Base-by-base conservation (phyloP, 1,140 invertebrate genomes). In the Drosophila dunni region DNA sequence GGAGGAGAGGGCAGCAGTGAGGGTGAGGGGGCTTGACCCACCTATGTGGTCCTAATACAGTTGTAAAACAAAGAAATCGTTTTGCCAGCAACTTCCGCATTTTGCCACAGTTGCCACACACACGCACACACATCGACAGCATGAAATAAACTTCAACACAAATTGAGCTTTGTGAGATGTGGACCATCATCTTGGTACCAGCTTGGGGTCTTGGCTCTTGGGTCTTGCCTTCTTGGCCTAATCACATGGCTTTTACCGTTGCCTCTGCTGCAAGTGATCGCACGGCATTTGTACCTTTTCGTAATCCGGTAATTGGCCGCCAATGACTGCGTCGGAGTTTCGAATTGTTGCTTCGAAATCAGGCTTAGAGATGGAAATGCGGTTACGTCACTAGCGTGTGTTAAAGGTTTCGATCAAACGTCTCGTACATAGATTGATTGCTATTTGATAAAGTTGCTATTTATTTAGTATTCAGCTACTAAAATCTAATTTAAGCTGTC, bases 61-160 rank as follows among this genome's bases (percentile, higher is more conserved):
- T 89, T 89, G 84, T 89, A 78, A 76, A 82, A 83, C 84, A 84
- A 89, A 83, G 81, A 64, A 69, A 83, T 34, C 58, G 68, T 63
- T 74, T 68, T 10, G 17, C 6, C 42, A 63, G 29, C 40, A 38
- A 88, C 85, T 89, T 90, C 84, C 84, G 84, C 84, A 89, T 88
- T 88, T 51, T 40, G 15, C 36, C 54, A 63, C 40, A 10, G 10
- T 38, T 10, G 51, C 48, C 61, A 15, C 46, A 63, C 13, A 33
- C 50, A 65, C 50, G 45, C 9, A 13, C 9, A 51, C 11, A 34
- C 34, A 53, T 62, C 57, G 67, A 54, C 68, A 56, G 60, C 42
- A 57, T 7, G 13, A 29, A 11, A 50, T 11, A 29, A 50, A 50
- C 20, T 20, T n/a, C 15, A 17, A 8, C n/a, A 38, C 24, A 54